Evolutionary conservation across 2,797 vertebrate genomes (phyloP), one percentile per base, ranked within the genome.

Genomic region (Cyclura pinguis): DNA sequence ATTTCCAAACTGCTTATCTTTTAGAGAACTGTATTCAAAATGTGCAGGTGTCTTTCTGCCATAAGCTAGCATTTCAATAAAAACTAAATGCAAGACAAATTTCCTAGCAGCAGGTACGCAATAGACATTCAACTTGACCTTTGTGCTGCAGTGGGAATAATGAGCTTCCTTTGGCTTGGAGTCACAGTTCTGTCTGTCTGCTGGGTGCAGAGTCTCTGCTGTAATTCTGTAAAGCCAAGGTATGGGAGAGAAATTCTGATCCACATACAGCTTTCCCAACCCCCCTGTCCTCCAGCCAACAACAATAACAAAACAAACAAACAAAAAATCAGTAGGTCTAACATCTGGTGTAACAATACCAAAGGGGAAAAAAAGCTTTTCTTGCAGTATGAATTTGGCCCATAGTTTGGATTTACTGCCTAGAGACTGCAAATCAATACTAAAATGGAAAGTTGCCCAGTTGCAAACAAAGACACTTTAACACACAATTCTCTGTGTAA

Each of bases 381-480:
- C 12, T 50, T 86, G 57, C 69, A 82, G 89, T 81, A 91, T 74
- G 76, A 85, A 85, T 6, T 55, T 42, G 76, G 78, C 86, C 72
- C 87, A 83, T 0, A 78, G 42, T 86, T 81, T 92, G 59, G 87
- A 92, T 85, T 90, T 93, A 83, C 64, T 80, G 85, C 57, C 84
- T 6, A 0, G 14, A 38, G 52, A 22, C 24, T 91, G 0, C 0
- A 0, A 12, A 76, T 90, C 6, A 0, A 93, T 91, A 81, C 1
- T 0, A 0, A 86, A 93, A 88, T 0, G 3, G 87, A 88, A 92
- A 91, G 52, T 69, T 91, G 52, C 87, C 69, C n/a, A 85, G 27
- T 52, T 89, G 77, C 86, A 92, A 90, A 93, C 85, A 90, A 92
- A 91, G 80, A 84, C 82, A 92, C 76, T 83, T 94, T 88, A 92